A percentile compares a stretch with the other conserved stretches of the same genome.
phyloP scores from a whole-genome alignment of 2,888 invertebrate species.

The Pseudolycoriella hygida region DNA sequence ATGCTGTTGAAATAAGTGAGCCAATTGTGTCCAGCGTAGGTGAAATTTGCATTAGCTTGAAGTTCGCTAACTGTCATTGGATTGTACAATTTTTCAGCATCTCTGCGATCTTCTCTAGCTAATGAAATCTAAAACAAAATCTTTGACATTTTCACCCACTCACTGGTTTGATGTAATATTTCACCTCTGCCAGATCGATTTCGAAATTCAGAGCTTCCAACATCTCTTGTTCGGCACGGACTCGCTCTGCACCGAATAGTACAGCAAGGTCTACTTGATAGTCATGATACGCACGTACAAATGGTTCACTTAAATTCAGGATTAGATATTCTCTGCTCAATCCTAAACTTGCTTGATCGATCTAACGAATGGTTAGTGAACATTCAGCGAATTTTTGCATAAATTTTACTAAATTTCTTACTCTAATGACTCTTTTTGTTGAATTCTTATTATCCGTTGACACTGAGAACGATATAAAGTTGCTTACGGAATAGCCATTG shows the following conservation, averaged over 20 bases:
- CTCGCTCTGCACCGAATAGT: constrained; percentile 15
- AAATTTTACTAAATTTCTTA: constrained; percentile 6
- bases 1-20: constrained; percentile 16
- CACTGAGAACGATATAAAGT: constrained; percentile 11
- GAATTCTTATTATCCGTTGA: constrained; percentile 12
- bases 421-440: constrained; percentile 11
- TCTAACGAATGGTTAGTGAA: background rate
- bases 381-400: background rate
- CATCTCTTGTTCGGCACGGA: constrained; percentile 13
- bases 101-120: constrained; percentile 66
- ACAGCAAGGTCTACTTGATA: constrained; percentile 16
- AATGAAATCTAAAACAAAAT: constrained; percentile 43
- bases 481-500: constrained; percentile 11
- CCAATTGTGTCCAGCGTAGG: background rate
- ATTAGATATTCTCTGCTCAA: constrained; percentile 13
- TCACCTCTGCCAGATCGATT: constrained; percentile 13
- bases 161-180: background rate
- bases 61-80: constrained; percentile 61
- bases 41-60: constrained; percentile 26
- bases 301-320: constrained; percentile 11
- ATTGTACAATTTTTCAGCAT: constrained; percentile 68
- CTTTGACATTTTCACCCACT: too few species aligned
- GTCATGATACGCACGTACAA: constrained; percentile 15
- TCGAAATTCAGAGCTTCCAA: constrained; percentile 15
- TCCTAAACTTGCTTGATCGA: constrained; percentile 12